Percentiles rank a stretch among this genome's conserved stretches.
These are phyloP conservation scores for Archegozetes longisetosus DNA, from an alignment of 1,140 invertebrate genomes.

Conservation along the genomic window DNA sequence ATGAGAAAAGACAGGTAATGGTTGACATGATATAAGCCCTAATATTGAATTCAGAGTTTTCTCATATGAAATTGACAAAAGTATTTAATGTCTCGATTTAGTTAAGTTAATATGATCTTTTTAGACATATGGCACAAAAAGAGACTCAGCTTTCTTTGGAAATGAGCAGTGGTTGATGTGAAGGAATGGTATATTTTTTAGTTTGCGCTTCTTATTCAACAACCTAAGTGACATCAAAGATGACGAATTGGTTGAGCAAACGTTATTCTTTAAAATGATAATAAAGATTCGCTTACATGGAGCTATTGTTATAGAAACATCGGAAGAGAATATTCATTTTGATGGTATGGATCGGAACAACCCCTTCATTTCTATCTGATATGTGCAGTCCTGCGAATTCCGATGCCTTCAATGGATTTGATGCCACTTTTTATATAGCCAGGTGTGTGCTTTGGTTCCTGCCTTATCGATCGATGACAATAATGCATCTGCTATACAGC, in stretches of 20 bases:
- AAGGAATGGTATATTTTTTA: neutral
- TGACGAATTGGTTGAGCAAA: neutral
- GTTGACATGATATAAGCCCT: too few species aligned
- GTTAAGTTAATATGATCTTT: neutral
- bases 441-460: neutral
- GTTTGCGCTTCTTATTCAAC: neutral
- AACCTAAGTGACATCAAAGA: neutral
- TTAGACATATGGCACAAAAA: neutral
- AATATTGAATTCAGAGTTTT: too few species aligned
- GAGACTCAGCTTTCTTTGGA: too few species aligned
- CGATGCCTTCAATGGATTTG: neutral
- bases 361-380: neutral
- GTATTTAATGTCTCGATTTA: too few species aligned
- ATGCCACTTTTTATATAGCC: neutral
- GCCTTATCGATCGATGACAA: neutral
- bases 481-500: neutral
- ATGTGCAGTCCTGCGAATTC: too few species aligned
- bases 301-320: neutral
- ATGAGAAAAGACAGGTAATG: too few species aligned
- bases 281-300: neutral
- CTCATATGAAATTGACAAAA: too few species aligned
- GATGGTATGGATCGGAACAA: neutral
- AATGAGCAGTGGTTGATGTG: neutral
- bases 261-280: neutral
- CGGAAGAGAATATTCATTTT: neutral